Conservation (phyloP, 2,888 invertebrate genomes). For the Ditula angustiorana region DNA sequence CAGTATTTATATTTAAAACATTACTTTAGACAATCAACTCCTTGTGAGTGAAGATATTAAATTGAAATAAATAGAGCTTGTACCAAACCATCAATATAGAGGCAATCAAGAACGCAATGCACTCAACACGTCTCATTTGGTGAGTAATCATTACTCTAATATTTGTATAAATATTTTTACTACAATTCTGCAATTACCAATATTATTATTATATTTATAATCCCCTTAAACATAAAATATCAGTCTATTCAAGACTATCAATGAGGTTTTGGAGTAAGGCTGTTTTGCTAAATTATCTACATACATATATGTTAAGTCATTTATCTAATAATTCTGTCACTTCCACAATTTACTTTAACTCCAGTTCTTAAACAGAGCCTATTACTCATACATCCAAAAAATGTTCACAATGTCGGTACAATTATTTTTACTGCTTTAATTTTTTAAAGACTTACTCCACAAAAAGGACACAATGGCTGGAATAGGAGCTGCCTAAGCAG, state of each 20-base stretch:
- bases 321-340: slow-evolving; percentile 33
- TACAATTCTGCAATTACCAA: slow-evolving; percentile 22
- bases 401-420: slow-evolving; percentile 43
- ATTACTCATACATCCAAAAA: neutral
- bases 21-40: neutral
- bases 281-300: slow-evolving; percentile 28
- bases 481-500: slow-evolving; percentile 88
- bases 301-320: slow-evolving; percentile 39
- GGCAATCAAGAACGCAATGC: neutral
- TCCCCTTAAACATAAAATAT: slow-evolving; percentile 32
- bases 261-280: slow-evolving; percentile 38
- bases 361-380: slow-evolving; percentile 54
- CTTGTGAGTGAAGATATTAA: neutral
- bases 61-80: neutral
- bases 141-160: slow-evolving; percentile 17
- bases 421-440: slow-evolving; percentile 45
- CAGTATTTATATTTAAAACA: neutral
- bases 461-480: slow-evolving; percentile 88
- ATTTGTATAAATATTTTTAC: slow-evolving; percentile 18
- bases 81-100: neutral
- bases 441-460: slow-evolving; percentile 81
- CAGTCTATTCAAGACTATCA: slow-evolving; percentile 33
- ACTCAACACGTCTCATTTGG: slow-evolving; percentile 2
- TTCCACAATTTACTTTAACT: slow-evolving; percentile 58
- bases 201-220: slow-evolving; percentile 25